Percentiles rank a stretch among this genome's conserved stretches.
phyloP scores from a whole-genome alignment of 2,888 invertebrate species.

The Helobdella robusta region DNA sequence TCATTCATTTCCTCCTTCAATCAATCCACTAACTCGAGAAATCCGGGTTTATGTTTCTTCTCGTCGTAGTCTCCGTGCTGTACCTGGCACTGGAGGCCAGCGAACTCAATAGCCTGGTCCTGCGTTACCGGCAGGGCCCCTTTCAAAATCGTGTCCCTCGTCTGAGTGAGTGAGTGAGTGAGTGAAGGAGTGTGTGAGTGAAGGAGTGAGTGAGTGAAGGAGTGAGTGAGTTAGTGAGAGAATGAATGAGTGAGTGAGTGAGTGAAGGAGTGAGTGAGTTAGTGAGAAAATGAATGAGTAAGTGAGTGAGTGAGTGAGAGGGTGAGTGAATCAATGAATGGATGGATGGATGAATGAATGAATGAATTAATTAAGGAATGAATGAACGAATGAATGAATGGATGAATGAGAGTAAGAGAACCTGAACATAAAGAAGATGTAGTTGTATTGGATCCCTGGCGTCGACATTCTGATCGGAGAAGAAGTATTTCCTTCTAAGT shows the following conservation, averaged over 20 bases:
- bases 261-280: background rate
- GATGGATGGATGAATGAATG: background rate
- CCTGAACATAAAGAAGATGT: conserved; percentile 84
- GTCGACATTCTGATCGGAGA: conserved; percentile 97
- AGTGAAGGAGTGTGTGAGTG: background rate
- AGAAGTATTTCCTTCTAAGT: conserved; percentile 88
- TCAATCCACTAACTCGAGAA: conserved; percentile 69
- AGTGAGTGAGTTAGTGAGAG: background rate
- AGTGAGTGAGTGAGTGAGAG: background rate
- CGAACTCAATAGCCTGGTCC: conserved; percentile 84
- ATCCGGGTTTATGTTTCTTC: conserved; percentile 81
- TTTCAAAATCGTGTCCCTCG: conserved; percentile 89
- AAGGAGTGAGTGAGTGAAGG: background rate
- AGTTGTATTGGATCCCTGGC: conserved; percentile 81
- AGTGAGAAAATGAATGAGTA: background rate
- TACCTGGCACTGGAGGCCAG: conserved; percentile 94
- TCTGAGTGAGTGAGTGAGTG: conserved; percentile 53
- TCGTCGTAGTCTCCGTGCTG: conserved; percentile 93
- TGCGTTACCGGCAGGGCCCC: conserved; percentile 93
- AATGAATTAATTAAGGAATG: background rate
- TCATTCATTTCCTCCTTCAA: background rate
- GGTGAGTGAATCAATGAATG: background rate
- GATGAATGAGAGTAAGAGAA: conserved; percentile 31
- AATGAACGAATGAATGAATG: background rate
- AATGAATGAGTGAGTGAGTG: background rate